Evolutionary conservation across 2,888 invertebrate genomes (phyloP), one percentile per base, ranked within the genome.

Genomic region (Prosapia bicincta): DNA sequence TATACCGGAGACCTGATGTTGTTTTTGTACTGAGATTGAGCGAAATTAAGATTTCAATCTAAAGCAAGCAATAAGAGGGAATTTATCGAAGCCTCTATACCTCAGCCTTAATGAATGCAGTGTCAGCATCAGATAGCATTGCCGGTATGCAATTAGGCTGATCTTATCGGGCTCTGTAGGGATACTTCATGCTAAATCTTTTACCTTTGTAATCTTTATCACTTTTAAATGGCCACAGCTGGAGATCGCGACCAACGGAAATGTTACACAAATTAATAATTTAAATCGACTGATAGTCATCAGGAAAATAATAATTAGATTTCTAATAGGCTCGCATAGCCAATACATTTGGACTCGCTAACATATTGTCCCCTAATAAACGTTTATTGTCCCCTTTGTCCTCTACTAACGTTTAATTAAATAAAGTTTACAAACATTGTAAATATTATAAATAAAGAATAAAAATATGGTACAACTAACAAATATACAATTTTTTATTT

Each of bases 191-290:
- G 38, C 38, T 38, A 54, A 54, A 54, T 54, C 54, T 54, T 20
- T 5, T 20, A 54, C 54, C 54, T 20, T 3, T n/a, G 54, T 54
- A 54, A 54, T 54, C 20, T 54, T 54, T 54, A 54, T 54, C 20
- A 2, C 20, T n/a, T 54, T 54, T 54, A 54, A 54, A 54, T 20
- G 54, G 13, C 54, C 54, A 5, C 54, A 54, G 54, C 54, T 54
- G 54, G 20, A 20, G n/a, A 54, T 20, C 54, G 54, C 54, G 54
- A 54, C n/a, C n/a, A 54, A 54, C 54, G 54, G 54, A 54, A 54
- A 54, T 54, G 54, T 54, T 54, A 54, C 54, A 54, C 54, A 54
- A 54, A 54, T 54, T 54, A 54, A 54, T 54, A 54, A n/a, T 54
- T 20, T 5, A 20, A 54, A 54, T 54, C 54, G 54, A 54, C 13